Base-by-base conservation (phyloP, 37 sponge, comb jelly and placozoan species). In the Haliclona indistincta region DNA sequence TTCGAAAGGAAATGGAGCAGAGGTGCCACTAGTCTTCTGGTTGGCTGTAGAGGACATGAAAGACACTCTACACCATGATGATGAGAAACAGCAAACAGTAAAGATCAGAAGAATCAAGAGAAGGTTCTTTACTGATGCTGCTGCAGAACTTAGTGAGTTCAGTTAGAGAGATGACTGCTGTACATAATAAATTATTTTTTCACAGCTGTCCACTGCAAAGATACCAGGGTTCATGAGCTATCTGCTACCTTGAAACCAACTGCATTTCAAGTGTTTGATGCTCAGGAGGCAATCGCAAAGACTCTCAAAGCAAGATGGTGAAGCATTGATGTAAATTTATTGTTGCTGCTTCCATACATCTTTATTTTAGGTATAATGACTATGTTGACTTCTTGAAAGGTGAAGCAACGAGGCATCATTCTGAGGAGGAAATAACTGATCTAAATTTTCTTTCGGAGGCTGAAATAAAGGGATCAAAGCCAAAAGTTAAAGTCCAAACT, bases 41-140 rank as follows among this genome's bases (percentile, higher is more conserved):
- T 13, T 76, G 52, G 72, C 88, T 1, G 85, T 88, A 29, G 82
- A 88, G 34, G 79, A 84, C 29, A 38, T 92, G 43, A 92, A 88
- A 68, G 20, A 30, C 38, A 28, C 61, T 7, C 37, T 79, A 33
- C n/a, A n/a, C n/a, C n/a, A n/a, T n/a, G 41, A 32, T 34, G 77
- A 76, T 30, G 43, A 0, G 3, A 43, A 37, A 19, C 23, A 1
- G 26, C 41, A 35, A 40, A 39, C 3, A 1, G 0, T 3, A n/a
- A 77, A 84, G 13, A 41, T 74, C 43, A 20, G 53, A 54, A 55
- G 60, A 64, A 84, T 92, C 37, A 38, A 73, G 34, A 44, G 75
- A 40, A 22, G 56, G 0, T 92, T 80, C 56, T 68, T 92, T 28
- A 37, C 39, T 3, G 66, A 54, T 1, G 47, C 70, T 19, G n/a